Conservation (phyloP, 2,797 vertebrate species). For the Astyanax mexicanus region DNA sequence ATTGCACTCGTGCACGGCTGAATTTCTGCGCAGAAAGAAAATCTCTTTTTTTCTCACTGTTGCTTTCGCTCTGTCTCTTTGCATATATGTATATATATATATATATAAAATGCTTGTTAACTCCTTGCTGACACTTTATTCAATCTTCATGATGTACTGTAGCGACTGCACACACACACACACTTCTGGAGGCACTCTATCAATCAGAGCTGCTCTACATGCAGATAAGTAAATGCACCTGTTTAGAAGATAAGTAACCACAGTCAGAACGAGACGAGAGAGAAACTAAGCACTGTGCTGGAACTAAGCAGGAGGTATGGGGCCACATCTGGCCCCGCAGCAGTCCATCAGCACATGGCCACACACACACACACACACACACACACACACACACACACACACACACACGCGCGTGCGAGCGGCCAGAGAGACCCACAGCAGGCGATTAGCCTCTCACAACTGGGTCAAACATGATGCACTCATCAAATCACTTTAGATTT, state of each 20-base stretch:
- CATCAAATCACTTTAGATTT: slow-evolving; percentile 39
- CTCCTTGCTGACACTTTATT: not conserved
- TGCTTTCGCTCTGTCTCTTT: no score
- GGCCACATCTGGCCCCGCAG: slow-evolving; percentile 3
- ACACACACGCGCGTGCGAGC: no score
- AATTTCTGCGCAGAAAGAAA: slow-evolving; percentile 1
- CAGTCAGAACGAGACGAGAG: not conserved
- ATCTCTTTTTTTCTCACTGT: no score
- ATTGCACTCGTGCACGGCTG: not conserved
- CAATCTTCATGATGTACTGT: not conserved
- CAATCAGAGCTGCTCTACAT: not conserved
- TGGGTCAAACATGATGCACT: slow-evolving; percentile 38
- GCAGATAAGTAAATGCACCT: slow-evolving; percentile 2
- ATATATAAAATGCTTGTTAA: not conserved
- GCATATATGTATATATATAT: not conserved
- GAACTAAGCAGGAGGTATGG: not conserved
- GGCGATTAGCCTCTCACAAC: slow-evolving; percentile 36
- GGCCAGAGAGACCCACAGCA: slow-evolving; percentile 34
- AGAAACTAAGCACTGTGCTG: not conserved
- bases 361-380: not conserved
- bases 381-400: slow-evolving; percentile 19
- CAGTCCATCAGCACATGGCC: not conserved
- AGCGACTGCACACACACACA: not conserved
- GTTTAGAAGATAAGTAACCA: not conserved
- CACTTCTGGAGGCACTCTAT: not conserved